Conservation (phyloP, 2,888 invertebrate genomes). For the Amphipoea oculea region DNA sequence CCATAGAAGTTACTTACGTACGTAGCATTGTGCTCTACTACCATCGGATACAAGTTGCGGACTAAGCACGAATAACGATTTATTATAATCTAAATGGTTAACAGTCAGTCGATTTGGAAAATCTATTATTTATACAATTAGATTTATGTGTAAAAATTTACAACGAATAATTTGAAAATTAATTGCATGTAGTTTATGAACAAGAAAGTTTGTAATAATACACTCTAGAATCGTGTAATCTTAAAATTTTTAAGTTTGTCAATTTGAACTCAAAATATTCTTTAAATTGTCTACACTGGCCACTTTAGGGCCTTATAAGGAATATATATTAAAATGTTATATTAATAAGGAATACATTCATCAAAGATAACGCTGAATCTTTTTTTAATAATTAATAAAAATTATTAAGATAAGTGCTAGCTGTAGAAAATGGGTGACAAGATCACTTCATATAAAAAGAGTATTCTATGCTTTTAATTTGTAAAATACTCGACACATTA, state of each 20-base stretch:
- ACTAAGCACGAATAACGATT: constrained; percentile 65
- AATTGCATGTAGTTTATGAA: constrained; percentile 36
- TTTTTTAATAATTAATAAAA: constrained; percentile 53
- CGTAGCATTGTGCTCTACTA: constrained; percentile 61
- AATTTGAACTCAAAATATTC: constrained; percentile 44
- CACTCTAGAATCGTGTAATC: constrained; percentile 43
- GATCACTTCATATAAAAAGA: constrained; percentile 63
- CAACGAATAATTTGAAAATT: constrained; percentile 58
- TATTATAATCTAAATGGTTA: constrained; percentile 66
- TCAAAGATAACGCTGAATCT: constrained; percentile 45
- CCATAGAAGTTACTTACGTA: constrained; percentile 51
- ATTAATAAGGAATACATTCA: constrained; percentile 57
- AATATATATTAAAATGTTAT: constrained; percentile 58
- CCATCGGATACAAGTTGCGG: constrained; percentile 56
- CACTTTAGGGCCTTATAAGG: constrained; percentile 39
- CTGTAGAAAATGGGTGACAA: constrained; percentile 62
- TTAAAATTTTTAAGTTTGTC: constrained; percentile 26
- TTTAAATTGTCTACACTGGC: constrained; percentile 37
- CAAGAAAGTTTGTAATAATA: constrained; percentile 57
- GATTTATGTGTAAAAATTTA: constrained; percentile 59
- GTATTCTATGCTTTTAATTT: constrained; percentile 51
- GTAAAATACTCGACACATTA: constrained; percentile 39
- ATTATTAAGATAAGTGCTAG: constrained; percentile 55
- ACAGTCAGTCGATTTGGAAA: constrained; percentile 72
- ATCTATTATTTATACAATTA: constrained; percentile 61